These are phyloP conservation scores for Clunio marinus DNA, from an alignment of 2,888 invertebrate species.

Conservation along the genomic window DNA sequence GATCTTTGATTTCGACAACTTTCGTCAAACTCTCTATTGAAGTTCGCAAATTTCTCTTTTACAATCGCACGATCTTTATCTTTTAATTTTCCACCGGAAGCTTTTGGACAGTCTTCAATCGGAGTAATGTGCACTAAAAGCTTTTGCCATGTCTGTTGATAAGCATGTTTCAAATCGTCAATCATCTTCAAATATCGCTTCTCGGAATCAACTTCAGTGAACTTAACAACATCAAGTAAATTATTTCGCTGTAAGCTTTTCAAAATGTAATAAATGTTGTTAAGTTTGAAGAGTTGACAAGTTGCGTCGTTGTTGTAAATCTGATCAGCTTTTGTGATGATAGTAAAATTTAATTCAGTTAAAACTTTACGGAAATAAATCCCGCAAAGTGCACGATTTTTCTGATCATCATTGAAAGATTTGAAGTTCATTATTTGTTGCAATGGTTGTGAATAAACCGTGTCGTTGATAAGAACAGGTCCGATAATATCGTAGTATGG, in stretches of 20 bases:
- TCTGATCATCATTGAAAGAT: conserved; percentile 52
- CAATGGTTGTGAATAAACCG: conserved; percentile 55
- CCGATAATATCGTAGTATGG: conserved; percentile 71
- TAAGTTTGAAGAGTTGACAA: conserved; percentile 84
- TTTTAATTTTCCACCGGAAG: conserved; percentile 66
- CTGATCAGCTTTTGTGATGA: conserved; percentile 86
- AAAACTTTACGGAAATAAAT: conserved; percentile 87
- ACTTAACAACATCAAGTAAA: conserved; percentile 72
- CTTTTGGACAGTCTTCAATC: conserved; percentile 64
- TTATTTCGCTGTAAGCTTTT: conserved; percentile 84
- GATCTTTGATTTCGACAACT: conserved; percentile 76
- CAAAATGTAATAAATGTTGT: conserved; percentile 92
- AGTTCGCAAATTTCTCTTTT: conserved; percentile 89
- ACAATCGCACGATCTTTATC: conserved; percentile 81
- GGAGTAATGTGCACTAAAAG: conserved; percentile 69
- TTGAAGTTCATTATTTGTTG: conserved; percentile 54
- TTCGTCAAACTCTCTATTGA: conserved; percentile 95
- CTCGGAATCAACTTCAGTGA: conserved; percentile 83
- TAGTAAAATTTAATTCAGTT: conserved; percentile 82
- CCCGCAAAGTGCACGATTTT: conserved; percentile 65
- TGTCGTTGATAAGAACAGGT: conserved; percentile 60
- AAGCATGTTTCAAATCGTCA: conserved; percentile 66
- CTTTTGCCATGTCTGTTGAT: conserved; percentile 71
- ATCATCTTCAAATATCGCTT: conserved; percentile 82
- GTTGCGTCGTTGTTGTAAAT: conserved; percentile 76